phyloP scores from a whole-genome alignment of 2,888 invertebrate species.

The Metacarcinus magister region DNA sequence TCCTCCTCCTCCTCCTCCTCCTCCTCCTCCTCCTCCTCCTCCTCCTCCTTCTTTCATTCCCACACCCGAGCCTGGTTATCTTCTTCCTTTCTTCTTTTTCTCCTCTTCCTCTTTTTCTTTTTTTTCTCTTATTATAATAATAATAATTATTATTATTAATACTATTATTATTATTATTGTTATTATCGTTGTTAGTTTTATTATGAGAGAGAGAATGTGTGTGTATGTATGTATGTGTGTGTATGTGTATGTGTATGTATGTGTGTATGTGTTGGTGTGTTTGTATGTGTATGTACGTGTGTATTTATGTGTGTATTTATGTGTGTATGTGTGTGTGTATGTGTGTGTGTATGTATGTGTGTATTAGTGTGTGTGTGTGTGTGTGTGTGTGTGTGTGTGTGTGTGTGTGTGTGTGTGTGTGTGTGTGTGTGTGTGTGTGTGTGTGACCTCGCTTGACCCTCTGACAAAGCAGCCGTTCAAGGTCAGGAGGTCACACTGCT shows the following conservation, averaged over 20 bases:
- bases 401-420: not conserved
- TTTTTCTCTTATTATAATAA: not conserved
- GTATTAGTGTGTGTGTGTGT: not conserved
- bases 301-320: no score
- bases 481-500: not conserved
- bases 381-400: not conserved
- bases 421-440: not conserved
- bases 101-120: not conserved
- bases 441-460: not conserved
- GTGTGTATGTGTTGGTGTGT: not conserved
- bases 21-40: not conserved
- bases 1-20: not conserved
- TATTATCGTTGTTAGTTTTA: not conserved
- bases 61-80: not conserved
- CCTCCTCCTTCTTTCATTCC: not conserved
- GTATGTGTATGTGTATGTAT: not conserved
- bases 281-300: no score
- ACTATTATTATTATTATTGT: not conserved
- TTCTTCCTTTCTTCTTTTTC: not conserved
- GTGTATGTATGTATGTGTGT: no score
- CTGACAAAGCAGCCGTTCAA: not conserved
- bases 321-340: no score
- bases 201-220: not conserved
- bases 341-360: not conserved
- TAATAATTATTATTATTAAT: not conserved